Percentiles rank a stretch among this genome's conserved stretches.
These are phyloP conservation scores for Gari tellinella DNA, from an alignment of 2,888 invertebrate species.

Conservation along the genomic window DNA sequence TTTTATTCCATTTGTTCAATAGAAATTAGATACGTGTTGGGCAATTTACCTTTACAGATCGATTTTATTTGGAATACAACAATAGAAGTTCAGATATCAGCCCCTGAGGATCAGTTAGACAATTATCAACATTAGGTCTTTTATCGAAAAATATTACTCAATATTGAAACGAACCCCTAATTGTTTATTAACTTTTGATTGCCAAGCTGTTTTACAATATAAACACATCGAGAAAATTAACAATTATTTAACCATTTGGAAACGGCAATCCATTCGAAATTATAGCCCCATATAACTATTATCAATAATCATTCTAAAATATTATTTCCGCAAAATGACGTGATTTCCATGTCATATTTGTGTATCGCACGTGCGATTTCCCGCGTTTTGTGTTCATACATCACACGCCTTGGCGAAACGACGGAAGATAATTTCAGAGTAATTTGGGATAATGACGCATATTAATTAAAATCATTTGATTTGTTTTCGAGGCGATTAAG, in stretches of 20 bases:
- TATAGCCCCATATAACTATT: constrained; percentile 35
- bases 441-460: constrained; percentile 52
- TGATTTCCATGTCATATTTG: constrained; percentile 39
- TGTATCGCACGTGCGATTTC: constrained; percentile 47
- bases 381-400: constrained; percentile 30
- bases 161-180: constrained; percentile 40
- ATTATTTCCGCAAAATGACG: constrained; percentile 45
- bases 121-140: neutral
- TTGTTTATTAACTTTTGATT: constrained; percentile 50
- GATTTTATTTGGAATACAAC: neutral
- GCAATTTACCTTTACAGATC: constrained; percentile 12
- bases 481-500: constrained; percentile 15
- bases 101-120: constrained; percentile 11
- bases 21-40: constrained; percentile 13
- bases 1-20: constrained; percentile 11
- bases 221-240: constrained; percentile 18
- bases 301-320: constrained; percentile 12
- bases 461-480: constrained; percentile 55
- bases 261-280: constrained; percentile 39
- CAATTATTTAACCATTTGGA: constrained; percentile 30
- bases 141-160: constrained; percentile 31
- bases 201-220: constrained; percentile 23
- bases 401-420: constrained; percentile 38
- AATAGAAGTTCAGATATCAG: constrained; percentile 26
- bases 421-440: constrained; percentile 50